A percentile compares a stretch with the other conserved stretches of the same genome.
Conservation (phyloP, 1,140 invertebrate genomes). For the Danaus melanippus region DNA sequence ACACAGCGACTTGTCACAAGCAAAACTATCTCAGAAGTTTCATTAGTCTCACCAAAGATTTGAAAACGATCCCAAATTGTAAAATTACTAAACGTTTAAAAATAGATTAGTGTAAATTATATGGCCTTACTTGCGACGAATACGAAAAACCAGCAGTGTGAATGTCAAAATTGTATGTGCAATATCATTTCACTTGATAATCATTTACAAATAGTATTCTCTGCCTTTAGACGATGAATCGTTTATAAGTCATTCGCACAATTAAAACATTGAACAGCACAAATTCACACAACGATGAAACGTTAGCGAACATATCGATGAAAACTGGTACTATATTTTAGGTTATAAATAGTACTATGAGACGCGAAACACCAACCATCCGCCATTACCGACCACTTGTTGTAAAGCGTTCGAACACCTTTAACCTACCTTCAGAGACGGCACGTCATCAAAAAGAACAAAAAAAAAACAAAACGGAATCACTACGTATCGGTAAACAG, state of each 20-base stretch:
- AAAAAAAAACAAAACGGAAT: constrained; percentile 45
- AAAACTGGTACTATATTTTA: constrained; percentile 72
- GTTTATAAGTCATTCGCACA: constrained; percentile 65
- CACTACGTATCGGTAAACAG: constrained; percentile 32
- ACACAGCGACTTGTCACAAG: constrained; percentile 56
- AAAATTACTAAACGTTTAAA: constrained; percentile 71
- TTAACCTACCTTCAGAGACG: constrained; percentile 40
- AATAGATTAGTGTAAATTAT: constrained; percentile 72
- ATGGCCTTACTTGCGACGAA: constrained; percentile 72
- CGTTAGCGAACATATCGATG: constrained; percentile 71
- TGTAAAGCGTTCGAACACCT: constrained; percentile 51
- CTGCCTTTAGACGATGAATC: constrained; percentile 46
- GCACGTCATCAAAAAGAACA: constrained; percentile 64
- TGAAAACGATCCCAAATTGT: constrained; percentile 64
- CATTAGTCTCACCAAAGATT: constrained; percentile 65
- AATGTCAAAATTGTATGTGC: constrained; percentile 71
- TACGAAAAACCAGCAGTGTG: constrained; percentile 69
- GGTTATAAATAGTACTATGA: constrained; percentile 73
- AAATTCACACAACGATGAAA: constrained; percentile 66
- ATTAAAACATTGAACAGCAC: constrained; percentile 65
- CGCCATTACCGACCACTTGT: constrained; percentile 71
- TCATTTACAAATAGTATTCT: constrained; percentile 52
- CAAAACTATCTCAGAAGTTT: constrained; percentile 60
- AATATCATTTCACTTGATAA: constrained; percentile 70
- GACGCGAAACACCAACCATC: constrained; percentile 70